Evolutionary conservation across 1,140 invertebrate species (phyloP).

Genomic region (Diorhabda carinulata): DNA sequence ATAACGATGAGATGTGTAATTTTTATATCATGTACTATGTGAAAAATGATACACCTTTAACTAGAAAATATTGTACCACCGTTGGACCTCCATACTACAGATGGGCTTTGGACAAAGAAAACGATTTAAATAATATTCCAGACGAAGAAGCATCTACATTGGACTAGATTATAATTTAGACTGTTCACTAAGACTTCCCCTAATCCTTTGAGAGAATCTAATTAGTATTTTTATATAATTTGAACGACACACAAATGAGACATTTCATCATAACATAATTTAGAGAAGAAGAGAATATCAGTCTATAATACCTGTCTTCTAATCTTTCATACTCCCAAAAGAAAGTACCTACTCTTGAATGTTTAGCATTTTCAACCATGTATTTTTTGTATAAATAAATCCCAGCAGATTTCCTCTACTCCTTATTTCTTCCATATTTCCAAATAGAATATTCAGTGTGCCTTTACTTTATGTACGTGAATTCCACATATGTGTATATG

Average conservation of each 20-base stretch:
- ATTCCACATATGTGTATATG: no score
- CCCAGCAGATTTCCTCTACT: no score
- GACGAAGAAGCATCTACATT: constrained; percentile 59
- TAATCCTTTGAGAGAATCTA: neutral
- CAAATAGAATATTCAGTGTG: no score
- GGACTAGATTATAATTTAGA: constrained; percentile 18
- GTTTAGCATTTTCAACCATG: no score
- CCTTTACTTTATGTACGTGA: no score
- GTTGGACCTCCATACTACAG: constrained; percentile 76
- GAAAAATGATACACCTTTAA: constrained; percentile 70
- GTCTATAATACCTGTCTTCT: no score
- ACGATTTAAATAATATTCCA: constrained; percentile 74
- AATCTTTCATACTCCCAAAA: no score
- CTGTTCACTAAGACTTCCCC: constrained; percentile 9
- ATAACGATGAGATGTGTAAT: constrained; percentile 98
- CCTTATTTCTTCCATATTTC: no score
- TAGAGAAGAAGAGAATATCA: no score
- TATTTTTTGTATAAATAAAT: no score
- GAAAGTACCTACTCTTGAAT: no score
- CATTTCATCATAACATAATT: no score
- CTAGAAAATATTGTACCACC: constrained; percentile 83
- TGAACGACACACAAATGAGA: neutral
- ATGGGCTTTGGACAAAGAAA: constrained; percentile 59
- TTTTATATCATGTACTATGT: constrained; percentile 99
- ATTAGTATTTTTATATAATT: constrained; percentile 1